Conservation (phyloP, 1,140 invertebrate genomes). For the Diabrotica virgifera region DNA sequence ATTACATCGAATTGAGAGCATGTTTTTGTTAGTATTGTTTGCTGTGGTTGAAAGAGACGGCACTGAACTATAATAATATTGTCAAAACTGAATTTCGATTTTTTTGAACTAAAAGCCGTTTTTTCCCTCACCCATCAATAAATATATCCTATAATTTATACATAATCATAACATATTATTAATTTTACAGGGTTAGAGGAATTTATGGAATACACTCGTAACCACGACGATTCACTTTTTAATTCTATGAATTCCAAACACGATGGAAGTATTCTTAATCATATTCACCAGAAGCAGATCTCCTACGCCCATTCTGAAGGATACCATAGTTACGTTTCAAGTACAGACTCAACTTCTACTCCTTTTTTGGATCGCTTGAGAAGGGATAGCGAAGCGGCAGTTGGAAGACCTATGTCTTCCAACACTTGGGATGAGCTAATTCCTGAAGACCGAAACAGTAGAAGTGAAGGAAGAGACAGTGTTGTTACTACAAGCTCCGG, state of each 20-base stretch:
- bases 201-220: slow-evolving; percentile 49
- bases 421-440: slow-evolving; percentile 53
- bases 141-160: background rate
- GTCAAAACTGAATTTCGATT: too few species aligned
- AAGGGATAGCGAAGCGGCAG: slow-evolving; percentile 60
- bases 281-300: slow-evolving; percentile 70
- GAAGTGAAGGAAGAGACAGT: slow-evolving; percentile 60
- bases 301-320: slow-evolving; percentile 80
- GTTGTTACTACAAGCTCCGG: slow-evolving; percentile 66
- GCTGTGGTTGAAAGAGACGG: too few species aligned
- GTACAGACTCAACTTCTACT: slow-evolving; percentile 74
- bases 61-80: too few species aligned
- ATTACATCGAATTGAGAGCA: too few species aligned
- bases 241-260: slow-evolving; percentile 37
- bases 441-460: slow-evolving; percentile 41
- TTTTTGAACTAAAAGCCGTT: too few species aligned
- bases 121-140: background rate
- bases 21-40: too few species aligned
- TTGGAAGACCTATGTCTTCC: slow-evolving; percentile 49
- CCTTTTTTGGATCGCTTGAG: slow-evolving; percentile 70
- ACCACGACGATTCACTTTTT: slow-evolving; percentile 50
- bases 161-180: background rate
- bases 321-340: slow-evolving; percentile 79
- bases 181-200: slow-evolving; percentile 43
- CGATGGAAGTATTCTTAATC: slow-evolving; percentile 47